Evolutionary conservation across 1,140 invertebrate species (phyloP).

Genomic region (Apis mellifera): DNA sequence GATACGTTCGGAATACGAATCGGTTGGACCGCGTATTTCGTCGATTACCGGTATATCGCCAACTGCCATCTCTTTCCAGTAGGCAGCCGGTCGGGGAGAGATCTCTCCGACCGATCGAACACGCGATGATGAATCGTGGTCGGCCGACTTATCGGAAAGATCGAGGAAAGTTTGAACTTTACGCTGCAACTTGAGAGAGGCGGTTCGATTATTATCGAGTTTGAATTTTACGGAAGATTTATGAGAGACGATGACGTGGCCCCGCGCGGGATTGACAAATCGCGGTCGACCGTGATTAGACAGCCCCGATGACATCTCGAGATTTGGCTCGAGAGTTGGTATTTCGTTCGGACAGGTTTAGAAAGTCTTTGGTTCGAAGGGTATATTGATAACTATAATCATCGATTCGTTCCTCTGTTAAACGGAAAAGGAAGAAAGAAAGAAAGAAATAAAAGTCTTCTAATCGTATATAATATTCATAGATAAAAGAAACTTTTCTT

Average conservation of each 20-base stretch:
- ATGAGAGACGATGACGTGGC: background rate
- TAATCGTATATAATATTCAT: background rate
- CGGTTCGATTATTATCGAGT: background rate
- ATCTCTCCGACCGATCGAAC: constrained; percentile 11
- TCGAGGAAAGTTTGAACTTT: constrained; percentile 27
- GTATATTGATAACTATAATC: background rate
- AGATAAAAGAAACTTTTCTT: background rate
- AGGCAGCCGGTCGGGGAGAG: background rate
- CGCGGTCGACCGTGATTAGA: background rate
- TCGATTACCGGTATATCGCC: constrained; percentile 13
- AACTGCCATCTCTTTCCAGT: constrained; percentile 9
- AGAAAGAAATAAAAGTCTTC: background rate
- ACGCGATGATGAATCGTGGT: constrained; percentile 37
- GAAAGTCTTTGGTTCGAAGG: background rate
- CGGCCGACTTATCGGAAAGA: background rate
- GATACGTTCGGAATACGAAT: constrained; percentile 25
- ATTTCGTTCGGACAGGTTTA: background rate
- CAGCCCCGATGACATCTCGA: background rate
- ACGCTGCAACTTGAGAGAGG: background rate
- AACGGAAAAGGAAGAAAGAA: background rate
- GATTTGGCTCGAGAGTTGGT: background rate
- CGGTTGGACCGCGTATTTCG: constrained; percentile 27
- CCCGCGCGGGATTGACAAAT: background rate
- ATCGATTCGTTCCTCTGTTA: background rate
- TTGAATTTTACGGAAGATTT: constrained; percentile 1